Percentiles rank a stretch among this genome's conserved stretches.
These are phyloP conservation scores for Rhynchotus rufescens DNA, from an alignment of 2,797 vertebrate genomes.

Conservation along the genomic window DNA sequence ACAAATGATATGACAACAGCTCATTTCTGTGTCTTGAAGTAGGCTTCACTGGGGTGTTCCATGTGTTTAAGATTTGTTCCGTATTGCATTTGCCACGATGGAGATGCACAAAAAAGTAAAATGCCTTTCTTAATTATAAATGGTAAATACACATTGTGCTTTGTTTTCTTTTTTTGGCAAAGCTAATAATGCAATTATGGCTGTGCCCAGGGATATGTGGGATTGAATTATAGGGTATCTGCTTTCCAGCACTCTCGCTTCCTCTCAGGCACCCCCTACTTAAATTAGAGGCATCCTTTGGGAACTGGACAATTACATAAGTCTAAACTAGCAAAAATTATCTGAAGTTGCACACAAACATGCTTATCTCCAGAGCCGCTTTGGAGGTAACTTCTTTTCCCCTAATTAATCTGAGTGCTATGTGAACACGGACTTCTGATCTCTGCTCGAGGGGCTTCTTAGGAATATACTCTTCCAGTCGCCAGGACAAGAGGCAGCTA, in stretches of 20 bases:
- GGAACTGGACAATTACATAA: not conserved
- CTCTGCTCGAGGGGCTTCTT: not conserved
- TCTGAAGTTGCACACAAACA: not conserved
- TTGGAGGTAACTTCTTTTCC: not conserved
- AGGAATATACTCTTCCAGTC: not conserved
- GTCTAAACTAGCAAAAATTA: slow-evolving; percentile 13
- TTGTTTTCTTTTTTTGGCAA: slow-evolving; percentile 41
- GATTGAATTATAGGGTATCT: not conserved
- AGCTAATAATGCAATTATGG: not conserved
- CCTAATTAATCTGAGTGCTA: not conserved
- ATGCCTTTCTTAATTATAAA: not conserved
- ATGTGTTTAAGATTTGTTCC: not conserved
- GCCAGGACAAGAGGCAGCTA: not conserved
- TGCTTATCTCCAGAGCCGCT: not conserved
- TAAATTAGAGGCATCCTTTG: not conserved
- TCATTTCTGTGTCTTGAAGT: not conserved
- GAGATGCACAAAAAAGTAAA: not conserved
- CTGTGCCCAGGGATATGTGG: not conserved
- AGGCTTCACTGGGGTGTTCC: not conserved
- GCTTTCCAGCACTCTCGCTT: not conserved
- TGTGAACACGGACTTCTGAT: not conserved
- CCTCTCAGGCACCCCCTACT: not conserved
- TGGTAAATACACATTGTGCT: not conserved
- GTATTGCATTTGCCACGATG: not conserved
- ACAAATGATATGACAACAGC: rapidly evolving